Percentiles rank a stretch among this genome's conserved stretches.
Conservation (phyloP, 2,888 invertebrate genomes). For the Synergus umbraculus region DNA sequence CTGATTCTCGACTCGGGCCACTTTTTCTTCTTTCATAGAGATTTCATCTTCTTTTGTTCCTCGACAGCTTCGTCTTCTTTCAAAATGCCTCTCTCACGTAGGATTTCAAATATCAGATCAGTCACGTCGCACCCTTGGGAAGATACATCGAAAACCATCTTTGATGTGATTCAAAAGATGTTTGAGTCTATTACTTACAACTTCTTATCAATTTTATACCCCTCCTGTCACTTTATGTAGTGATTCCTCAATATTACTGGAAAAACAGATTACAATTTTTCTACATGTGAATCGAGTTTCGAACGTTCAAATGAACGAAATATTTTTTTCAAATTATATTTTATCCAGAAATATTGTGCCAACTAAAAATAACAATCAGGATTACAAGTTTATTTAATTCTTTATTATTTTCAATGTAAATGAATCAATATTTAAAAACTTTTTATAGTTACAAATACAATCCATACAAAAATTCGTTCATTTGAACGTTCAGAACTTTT, state of each 20-base stretch:
- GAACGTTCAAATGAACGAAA: no score
- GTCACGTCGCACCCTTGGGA: not conserved
- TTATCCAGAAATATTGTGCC: no score
- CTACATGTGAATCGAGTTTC: no score
- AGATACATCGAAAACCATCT: slow-evolving; percentile 14
- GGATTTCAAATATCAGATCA: slow-evolving; percentile 31
- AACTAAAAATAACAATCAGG: no score
- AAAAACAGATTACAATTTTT: not conserved
- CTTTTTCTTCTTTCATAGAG: slow-evolving; percentile 59
- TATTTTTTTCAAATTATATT: no score
- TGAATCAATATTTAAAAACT: no score
- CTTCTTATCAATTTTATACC: not conserved
- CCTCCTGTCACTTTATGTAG: not conserved
- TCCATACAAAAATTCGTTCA: no score
- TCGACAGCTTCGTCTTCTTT: slow-evolving; percentile 58
- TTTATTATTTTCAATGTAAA: no score
- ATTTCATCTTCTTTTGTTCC: slow-evolving; percentile 61
- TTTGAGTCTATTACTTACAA: slow-evolving; percentile 4
- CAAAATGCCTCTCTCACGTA: slow-evolving; percentile 45
- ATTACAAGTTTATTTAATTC: no score
- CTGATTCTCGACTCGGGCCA: slow-evolving; percentile 56
- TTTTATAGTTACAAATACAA: no score
- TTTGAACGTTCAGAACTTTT: no score
- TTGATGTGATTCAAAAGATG: not conserved
- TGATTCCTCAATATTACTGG: not conserved